A percentile compares a stretch with the other conserved stretches of the same genome.
phyloP scores from a whole-genome alignment of 2,888 invertebrate species.

The Ophioninae sp. region DNA sequence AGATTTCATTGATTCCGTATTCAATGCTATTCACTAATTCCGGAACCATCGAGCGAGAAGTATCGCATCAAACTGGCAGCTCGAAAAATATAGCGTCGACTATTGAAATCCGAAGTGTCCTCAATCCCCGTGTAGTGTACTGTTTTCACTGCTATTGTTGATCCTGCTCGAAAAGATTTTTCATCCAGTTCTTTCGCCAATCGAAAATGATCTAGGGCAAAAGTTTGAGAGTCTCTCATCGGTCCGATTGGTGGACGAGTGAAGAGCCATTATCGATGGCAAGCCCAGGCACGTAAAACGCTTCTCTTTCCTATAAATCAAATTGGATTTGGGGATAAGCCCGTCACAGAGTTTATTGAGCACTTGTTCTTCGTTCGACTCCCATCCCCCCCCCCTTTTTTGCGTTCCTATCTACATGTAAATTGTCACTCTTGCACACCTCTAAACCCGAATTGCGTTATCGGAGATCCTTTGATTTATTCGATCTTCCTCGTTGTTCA shows the following conservation, averaged over 20 bases:
- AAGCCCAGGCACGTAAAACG: constrained; percentile 29
- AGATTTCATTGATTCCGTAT: too few species aligned
- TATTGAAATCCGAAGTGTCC: neutral
- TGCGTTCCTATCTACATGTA: neutral
- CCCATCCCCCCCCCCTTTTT: neutral
- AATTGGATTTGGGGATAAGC: constrained; percentile 55
- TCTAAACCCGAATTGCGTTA: constrained; percentile 43
- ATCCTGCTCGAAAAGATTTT: constrained; percentile 19
- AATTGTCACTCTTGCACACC: constrained; percentile 33
- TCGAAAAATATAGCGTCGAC: neutral
- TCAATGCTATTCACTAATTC: too few species aligned
- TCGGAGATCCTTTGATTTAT: constrained; percentile 36
- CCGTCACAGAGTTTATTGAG: constrained; percentile 55
- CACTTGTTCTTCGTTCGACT: constrained; percentile 45
- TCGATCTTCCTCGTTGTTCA: constrained; percentile 50
- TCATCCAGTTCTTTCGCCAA: constrained; percentile 13
- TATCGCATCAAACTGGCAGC: too few species aligned
- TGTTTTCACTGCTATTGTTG: neutral
- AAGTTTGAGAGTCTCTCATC: constrained; percentile 35
- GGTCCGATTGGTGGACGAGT: constrained; percentile 24
- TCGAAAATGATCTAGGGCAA: constrained; percentile 11
- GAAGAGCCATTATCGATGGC: constrained; percentile 46
- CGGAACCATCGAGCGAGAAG: too few species aligned
- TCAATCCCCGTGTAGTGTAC: neutral
- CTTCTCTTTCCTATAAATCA: constrained; percentile 27